Evolutionary conservation across 2,888 invertebrate species (phyloP).

Genomic region (Anthophora plumipes): DNA sequence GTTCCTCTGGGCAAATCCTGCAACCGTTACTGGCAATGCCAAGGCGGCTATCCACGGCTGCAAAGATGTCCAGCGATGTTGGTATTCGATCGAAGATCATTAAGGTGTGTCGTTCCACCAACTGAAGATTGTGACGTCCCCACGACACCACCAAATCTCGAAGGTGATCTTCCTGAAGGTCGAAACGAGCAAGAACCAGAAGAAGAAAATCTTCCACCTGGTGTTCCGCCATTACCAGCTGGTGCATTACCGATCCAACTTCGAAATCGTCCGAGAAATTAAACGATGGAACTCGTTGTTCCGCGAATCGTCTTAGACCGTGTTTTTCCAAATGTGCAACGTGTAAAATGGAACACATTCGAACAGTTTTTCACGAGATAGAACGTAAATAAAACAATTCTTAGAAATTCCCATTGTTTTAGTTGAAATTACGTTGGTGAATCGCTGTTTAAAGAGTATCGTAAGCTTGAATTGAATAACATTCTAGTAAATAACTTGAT

Average conservation of each 20-base stretch:
- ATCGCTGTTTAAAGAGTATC: neutral
- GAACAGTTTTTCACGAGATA: neutral
- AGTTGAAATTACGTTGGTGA: neutral
- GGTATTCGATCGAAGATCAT: constrained; percentile 93
- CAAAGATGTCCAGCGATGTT: constrained; percentile 96
- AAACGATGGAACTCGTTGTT: constrained; percentile 41
- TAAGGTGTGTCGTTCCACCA: constrained; percentile 94
- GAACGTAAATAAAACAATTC: neutral
- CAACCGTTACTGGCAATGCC: constrained; percentile 97
- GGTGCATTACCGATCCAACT: constrained; percentile 82
- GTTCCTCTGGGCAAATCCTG: constrained; percentile 96
- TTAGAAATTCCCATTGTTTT: neutral
- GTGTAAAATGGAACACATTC: neutral
- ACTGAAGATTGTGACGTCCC: constrained; percentile 95
- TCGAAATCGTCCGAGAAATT: constrained; percentile 80
- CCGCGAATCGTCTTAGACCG: constrained; percentile 1
- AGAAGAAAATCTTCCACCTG: constrained; percentile 83
- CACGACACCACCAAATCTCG: constrained; percentile 88
- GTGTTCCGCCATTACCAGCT: constrained; percentile 81
- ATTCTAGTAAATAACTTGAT: too few relatives aligned
- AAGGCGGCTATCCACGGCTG: constrained; percentile 95
- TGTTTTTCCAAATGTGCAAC: neutral
- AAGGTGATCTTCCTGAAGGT: constrained; percentile 80
- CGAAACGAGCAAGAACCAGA: constrained; percentile 83
- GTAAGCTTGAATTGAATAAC: neutral